A percentile compares a stretch with the other conserved stretches of the same genome.
phyloP scores from a whole-genome alignment of 2,888 invertebrate species.

The Ptilodon capucinus region DNA sequence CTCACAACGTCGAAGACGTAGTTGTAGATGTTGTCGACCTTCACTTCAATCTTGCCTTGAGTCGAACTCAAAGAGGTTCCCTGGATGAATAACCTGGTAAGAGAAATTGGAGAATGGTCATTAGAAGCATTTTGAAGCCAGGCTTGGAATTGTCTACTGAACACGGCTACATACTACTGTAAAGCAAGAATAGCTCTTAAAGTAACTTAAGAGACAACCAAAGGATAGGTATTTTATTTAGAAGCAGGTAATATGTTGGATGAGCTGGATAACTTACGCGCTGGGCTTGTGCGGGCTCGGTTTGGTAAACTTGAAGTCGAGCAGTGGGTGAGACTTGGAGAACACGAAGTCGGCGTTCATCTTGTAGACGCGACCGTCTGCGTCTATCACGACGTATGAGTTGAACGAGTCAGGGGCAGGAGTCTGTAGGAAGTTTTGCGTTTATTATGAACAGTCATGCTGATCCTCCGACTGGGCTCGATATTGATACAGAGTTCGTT shows the following conservation, averaged over 20 bases:
- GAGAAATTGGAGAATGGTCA: constrained; percentile 1
- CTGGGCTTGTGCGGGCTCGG: constrained; percentile 66
- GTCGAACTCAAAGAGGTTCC: constrained; percentile 74
- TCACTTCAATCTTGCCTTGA: constrained; percentile 82
- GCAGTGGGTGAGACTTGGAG: constrained; percentile 77
- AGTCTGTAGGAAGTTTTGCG: constrained; percentile 51
- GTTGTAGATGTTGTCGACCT: constrained; percentile 77
- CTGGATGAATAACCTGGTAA: constrained; percentile 59
- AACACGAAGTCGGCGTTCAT: constrained; percentile 77
- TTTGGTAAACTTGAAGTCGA: constrained; percentile 80
- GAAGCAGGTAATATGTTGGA: not conserved
- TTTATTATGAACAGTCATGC: no score
- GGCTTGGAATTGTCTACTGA: no score
- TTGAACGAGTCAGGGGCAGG: constrained; percentile 64
- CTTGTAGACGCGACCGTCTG: constrained; percentile 83
- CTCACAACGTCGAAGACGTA: constrained; percentile 78
- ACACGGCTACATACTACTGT: no score
- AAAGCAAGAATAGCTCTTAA: no score
- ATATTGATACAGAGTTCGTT: no score
- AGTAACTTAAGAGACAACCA: no score
- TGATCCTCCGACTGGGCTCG: no score
- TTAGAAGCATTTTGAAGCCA: no score
- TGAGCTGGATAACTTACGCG: constrained; percentile 53
- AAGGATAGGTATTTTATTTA: no score
- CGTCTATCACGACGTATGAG: constrained; percentile 64